phyloP scores from a whole-genome alignment of 2,113 vertebrate species.

The Pygoscelis adeliae region DNA sequence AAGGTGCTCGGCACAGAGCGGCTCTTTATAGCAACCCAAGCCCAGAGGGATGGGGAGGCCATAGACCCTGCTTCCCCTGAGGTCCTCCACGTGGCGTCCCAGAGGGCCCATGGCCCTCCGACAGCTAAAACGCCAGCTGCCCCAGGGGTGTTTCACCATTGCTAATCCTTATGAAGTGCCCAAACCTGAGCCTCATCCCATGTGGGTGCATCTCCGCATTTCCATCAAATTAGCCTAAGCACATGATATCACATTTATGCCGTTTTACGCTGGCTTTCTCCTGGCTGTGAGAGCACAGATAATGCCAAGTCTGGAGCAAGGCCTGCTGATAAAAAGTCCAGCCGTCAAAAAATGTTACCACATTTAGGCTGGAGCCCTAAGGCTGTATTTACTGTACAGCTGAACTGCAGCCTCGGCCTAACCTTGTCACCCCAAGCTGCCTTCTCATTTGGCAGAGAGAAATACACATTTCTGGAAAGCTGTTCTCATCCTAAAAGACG shows the following conservation, averaged over 20 bases:
- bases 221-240: neutral
- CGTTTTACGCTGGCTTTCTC: neutral
- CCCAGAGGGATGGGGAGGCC: fast-evolving
- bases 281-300: neutral
- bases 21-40: fast-evolving
- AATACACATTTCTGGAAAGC: neutral
- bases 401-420: neutral
- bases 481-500: neutral
- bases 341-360: neutral
- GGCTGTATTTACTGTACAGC: neutral
- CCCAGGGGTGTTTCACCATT: neutral
- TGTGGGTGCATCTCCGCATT: neutral
- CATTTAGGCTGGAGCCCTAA: neutral
- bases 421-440: neutral
- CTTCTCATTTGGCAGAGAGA: neutral
- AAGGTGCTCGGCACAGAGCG: fast-evolving
- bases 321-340: neutral
- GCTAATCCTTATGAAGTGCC: neutral
- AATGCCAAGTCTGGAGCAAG: neutral
- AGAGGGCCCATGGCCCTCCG: neutral
- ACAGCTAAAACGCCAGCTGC: neutral
- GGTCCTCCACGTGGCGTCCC: neutral
- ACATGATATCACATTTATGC: neutral
- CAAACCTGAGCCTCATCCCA: neutral
- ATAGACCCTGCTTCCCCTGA: fast-evolving